phyloP scores from a whole-genome alignment of 2,113 vertebrate species.

The Triplophysa siluroides region DNA sequence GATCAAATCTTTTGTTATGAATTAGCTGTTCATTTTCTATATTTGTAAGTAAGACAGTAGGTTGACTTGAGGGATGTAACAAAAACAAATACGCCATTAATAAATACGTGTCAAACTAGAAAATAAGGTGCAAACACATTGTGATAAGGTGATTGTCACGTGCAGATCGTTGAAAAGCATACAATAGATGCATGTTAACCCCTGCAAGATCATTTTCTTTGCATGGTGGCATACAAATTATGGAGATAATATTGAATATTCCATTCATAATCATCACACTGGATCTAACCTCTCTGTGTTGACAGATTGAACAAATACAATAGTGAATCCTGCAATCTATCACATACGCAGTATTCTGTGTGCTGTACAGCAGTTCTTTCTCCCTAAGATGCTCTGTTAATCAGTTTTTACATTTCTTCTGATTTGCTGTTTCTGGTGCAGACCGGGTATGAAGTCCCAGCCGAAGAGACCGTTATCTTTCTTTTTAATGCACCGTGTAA shows the following conservation, averaged over 20 bases:
- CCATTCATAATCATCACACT: background rate
- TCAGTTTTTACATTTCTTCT: background rate
- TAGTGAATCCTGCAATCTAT: background rate
- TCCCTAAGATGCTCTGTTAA: background rate
- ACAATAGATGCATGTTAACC: background rate
- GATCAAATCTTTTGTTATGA: slow-evolving; percentile 9
- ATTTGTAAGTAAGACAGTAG: background rate
- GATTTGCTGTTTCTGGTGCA: background rate
- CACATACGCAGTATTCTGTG: background rate
- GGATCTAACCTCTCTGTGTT: slow-evolving; percentile 8
- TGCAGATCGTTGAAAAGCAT: background rate
- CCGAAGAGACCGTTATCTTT: slow-evolving; percentile 26
- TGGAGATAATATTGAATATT: background rate
- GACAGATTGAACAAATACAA: slow-evolving; percentile 2
- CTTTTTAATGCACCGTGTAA: slow-evolving; percentile 45
- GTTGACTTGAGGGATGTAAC: background rate
- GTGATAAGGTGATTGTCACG: too few species aligned
- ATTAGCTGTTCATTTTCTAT: background rate
- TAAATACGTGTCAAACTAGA: background rate
- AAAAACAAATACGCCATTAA: background rate
- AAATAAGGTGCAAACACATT: background rate
- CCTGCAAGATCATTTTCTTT: background rate
- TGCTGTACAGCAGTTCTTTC: background rate
- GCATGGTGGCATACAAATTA: background rate
- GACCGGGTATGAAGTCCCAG: slow-evolving; percentile 19